Conservation (phyloP, 92 coral and sea anemone species). For the Heliopora coerulea region DNA sequence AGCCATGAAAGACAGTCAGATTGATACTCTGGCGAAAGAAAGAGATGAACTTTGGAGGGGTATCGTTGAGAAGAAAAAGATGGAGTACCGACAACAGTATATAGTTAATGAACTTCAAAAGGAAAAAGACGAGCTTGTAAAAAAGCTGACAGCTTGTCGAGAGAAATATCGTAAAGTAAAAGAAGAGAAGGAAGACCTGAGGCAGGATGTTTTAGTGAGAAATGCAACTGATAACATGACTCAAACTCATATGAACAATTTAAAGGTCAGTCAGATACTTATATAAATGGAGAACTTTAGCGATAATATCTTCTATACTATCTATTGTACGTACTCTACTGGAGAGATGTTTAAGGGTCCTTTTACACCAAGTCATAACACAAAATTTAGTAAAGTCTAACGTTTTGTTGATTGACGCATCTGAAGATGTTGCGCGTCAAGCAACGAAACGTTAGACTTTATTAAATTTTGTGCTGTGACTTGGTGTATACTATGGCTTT, state of each 20-base stretch:
- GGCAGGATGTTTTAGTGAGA: constrained; percentile 11
- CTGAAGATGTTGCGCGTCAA: too few species aligned
- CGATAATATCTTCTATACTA: too few species aligned
- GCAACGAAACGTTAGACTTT: too few species aligned
- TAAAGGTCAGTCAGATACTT: constrained; percentile 16
- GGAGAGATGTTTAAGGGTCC: too few species aligned
- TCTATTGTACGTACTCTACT: too few species aligned
- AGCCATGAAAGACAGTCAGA: constrained; percentile 29
- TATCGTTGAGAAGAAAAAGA: constrained; percentile 19
- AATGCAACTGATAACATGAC: constrained; percentile 32
- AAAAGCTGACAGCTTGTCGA: too few species aligned
- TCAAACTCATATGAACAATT: constrained; percentile 1
- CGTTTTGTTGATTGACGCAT: too few species aligned
- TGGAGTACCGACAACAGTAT: constrained; percentile 14
- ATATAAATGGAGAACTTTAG: too few species aligned
- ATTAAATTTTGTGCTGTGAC: too few species aligned
- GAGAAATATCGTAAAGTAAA: constrained; percentile 27
- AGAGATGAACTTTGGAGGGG: neutral
- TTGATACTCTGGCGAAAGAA: neutral
- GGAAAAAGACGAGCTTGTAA: neutral
- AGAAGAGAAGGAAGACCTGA: constrained; percentile 17
- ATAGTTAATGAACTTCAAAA: neutral
- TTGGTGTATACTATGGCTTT: too few species aligned
- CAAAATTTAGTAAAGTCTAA: too few species aligned
- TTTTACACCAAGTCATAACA: too few species aligned